Percentiles rank a stretch among this genome's conserved stretches.
These are phyloP conservation scores for Taxidea taxus DNA, from an alignment of 2,113 vertebrate genomes.

Conservation along the genomic window DNA sequence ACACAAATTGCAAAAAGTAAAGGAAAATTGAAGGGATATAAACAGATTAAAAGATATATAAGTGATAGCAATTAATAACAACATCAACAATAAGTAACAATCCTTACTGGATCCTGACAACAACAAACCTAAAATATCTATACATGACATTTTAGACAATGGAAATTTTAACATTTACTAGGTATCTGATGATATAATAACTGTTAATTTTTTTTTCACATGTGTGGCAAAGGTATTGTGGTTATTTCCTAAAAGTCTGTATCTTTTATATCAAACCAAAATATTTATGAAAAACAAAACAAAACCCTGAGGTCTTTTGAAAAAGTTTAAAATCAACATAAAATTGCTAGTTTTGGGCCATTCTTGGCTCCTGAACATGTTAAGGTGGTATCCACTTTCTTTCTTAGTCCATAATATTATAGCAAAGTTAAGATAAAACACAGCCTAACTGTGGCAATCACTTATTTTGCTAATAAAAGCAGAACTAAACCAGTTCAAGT, in stretches of 20 bases:
- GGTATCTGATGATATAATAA: background rate
- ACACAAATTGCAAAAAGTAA: background rate
- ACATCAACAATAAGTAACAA: too few species aligned
- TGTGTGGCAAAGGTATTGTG: background rate
- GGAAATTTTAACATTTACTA: slow-evolving; percentile 14
- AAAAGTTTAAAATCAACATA: background rate
- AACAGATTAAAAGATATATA: background rate
- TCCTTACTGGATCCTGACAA: slow-evolving; percentile 33
- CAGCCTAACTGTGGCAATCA: background rate
- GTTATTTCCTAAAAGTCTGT: background rate
- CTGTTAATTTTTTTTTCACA: background rate
- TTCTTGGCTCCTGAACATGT: background rate
- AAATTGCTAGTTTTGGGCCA: background rate
- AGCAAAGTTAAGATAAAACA: background rate
- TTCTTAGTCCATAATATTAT: background rate
- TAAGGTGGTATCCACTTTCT: background rate
- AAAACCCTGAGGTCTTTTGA: background rate
- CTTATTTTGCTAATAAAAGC: background rate
- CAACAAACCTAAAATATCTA: slow-evolving; percentile 15
- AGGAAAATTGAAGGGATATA: background rate
- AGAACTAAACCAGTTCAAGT: background rate
- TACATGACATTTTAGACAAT: background rate
- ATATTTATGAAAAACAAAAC: slow-evolving; percentile 17
- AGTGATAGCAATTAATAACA: background rate
- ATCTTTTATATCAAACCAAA: background rate